Evolutionary conservation across 2,888 invertebrate genomes (phyloP).

Genomic region (Morpho deidamia): DNA sequence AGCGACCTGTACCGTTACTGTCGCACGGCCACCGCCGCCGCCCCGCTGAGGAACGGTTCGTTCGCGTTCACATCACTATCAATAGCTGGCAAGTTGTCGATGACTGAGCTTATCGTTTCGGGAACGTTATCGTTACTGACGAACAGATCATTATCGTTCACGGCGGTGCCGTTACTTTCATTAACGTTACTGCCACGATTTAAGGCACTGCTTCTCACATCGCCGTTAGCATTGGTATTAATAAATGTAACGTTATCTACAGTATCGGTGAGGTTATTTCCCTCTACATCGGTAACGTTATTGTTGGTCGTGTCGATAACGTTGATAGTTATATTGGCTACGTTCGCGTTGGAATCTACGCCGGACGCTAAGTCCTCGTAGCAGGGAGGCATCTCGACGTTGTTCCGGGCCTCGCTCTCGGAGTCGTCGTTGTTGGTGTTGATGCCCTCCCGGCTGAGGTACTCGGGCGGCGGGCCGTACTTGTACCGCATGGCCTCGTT

Average conservation of each 20-base stretch:
- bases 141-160: conserved; percentile 14
- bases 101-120: conserved; percentile 47
- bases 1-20: background rate
- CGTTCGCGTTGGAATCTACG: conserved; percentile 24
- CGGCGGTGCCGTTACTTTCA: background rate
- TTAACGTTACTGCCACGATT: background rate
- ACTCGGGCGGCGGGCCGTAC: conserved; percentile 69
- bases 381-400: conserved; percentile 62
- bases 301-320: conserved; percentile 9
- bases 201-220: background rate
- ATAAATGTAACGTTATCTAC: background rate
- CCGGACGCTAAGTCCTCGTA: conserved; percentile 52
- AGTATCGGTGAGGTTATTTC: background rate
- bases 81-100: conserved; percentile 62
- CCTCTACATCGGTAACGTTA: background rate
- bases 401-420: conserved; percentile 50
- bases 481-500: conserved; percentile 62
- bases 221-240: background rate
- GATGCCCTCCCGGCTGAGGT: conserved; percentile 48
- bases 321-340: conserved; percentile 12
- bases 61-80: conserved; percentile 65
- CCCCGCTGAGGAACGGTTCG: conserved; percentile 28
- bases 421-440: conserved; percentile 35
- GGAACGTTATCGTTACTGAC: conserved; percentile 3
- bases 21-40: background rate